phyloP scores from a whole-genome alignment of 2,113 vertebrate genomes.

The Emydocephalus ijimae region DNA sequence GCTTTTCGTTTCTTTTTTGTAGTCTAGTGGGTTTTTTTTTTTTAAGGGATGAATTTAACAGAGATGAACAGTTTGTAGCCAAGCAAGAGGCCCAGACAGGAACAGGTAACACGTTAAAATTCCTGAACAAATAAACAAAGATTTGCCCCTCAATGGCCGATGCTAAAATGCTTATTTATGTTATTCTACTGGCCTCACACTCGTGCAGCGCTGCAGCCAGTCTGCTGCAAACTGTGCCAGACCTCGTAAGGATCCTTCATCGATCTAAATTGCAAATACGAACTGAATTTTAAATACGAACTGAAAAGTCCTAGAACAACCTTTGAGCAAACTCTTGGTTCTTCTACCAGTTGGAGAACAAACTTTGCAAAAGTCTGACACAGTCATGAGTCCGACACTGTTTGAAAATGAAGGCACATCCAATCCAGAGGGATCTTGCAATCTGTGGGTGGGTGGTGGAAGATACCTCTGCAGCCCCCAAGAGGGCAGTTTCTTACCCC shows the following conservation, averaged over 20 bases:
- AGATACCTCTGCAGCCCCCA: neutral
- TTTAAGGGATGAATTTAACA: neutral
- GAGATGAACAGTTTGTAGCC: neutral
- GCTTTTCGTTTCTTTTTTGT: neutral
- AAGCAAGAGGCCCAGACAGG: neutral
- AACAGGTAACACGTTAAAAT: neutral
- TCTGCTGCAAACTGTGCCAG: neutral
- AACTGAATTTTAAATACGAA: neutral
- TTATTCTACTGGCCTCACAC: neutral
- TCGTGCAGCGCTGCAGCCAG: neutral
- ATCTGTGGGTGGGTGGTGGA: neutral
- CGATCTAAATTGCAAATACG: neutral
- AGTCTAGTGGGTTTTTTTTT: neutral
- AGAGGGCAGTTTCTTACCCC: constrained; percentile 73
- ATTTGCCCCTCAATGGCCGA: neutral
- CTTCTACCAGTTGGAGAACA: neutral
- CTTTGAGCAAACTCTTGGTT: neutral
- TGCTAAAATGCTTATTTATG: neutral
- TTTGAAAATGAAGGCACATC: too few relatives aligned
- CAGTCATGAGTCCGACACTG: too few relatives aligned
- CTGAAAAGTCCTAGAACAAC: neutral
- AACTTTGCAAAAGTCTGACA: neutral
- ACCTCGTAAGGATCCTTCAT: neutral
- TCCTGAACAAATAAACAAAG: neutral
- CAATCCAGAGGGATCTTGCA: neutral